Base-by-base conservation (phyloP, 2,797 vertebrate species). In the Bovichtus variegatus region DNA sequence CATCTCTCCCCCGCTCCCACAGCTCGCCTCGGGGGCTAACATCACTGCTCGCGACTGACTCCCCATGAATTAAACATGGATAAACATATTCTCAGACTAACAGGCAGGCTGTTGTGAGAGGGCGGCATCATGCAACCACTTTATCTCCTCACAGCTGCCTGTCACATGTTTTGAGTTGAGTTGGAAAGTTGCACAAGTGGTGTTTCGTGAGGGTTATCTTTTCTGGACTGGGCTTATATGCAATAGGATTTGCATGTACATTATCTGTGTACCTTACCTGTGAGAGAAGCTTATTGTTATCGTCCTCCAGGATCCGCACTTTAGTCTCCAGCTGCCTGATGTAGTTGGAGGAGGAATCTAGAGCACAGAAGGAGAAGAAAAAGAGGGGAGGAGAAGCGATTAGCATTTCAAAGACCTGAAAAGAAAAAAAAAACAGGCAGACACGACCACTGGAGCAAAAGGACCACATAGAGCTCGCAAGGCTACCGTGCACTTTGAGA, bases 321-420 rank as follows among this genome's bases (percentile, higher is more conserved):
- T 98, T 98, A 62, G 95, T 96, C 95, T 99, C 98, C 91, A 99
- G 95, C 91, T 97, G 97, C 76, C 97, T 93, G 93, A 97, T 96
- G 88, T 98, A 98, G 94, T 96, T 96, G 86, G 97, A 96, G 67
- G 97, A 97, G 4, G 97, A 90, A 94, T 98, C 98, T 99, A 94
- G 36, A 92, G 80, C 64, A 84, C 84, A 83, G 57, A 83, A 6
- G 27, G 36, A 74, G 76, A 65, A 55, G 78, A 81, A 72, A 83
- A 81, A 34, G 75, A 80, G 23, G 62, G 57, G 68, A 83, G 75
- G 66, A 83, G 75, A 62, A 6, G 43, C 3, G 50, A 91, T 93
- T 90, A 92, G 85, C 89, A 93, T 92, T 92, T 91, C 85, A 94
- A 92, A 92, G 87, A 82, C 57, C 71, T 61, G 40, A 36, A 76